These are phyloP conservation scores for Falco punctatus DNA, from an alignment of 2,113 vertebrate genomes.

Conservation along the genomic window DNA sequence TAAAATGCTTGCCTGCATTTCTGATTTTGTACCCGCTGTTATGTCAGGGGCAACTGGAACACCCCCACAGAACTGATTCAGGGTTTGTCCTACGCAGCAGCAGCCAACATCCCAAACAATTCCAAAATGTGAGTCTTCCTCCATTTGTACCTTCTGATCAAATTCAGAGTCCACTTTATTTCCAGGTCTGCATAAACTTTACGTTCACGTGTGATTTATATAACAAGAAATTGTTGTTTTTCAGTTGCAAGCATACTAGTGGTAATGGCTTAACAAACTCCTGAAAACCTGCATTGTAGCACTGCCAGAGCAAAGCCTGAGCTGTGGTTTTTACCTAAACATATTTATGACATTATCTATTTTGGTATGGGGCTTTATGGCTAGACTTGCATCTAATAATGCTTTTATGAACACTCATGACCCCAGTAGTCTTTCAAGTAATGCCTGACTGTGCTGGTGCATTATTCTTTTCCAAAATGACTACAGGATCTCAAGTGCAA, in stretches of 20 bases:
- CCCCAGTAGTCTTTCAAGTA: neutral
- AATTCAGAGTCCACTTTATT: neutral
- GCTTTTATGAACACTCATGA: neutral
- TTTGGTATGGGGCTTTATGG: neutral
- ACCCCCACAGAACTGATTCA: neutral
- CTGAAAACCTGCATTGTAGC: neutral
- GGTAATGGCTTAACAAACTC: neutral
- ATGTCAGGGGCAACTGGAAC: neutral
- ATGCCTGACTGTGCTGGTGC: neutral
- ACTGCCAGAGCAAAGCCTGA: neutral
- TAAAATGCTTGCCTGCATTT: neutral
- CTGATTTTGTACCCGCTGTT: neutral
- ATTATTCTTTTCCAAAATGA: neutral
- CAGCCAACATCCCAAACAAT: neutral
- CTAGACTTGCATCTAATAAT: neutral
- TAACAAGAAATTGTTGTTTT: neutral
- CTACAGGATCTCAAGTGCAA: neutral
- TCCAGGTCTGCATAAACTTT: neutral
- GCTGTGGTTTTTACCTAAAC: neutral
- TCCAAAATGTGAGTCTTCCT: neutral
- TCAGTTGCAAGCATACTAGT: neutral
- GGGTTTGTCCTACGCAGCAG: neutral
- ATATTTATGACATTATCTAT: neutral
- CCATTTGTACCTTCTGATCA: neutral
- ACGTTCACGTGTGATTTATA: neutral